Conservation (phyloP, 2,888 invertebrate species). For the Odontothrips loti region DNA sequence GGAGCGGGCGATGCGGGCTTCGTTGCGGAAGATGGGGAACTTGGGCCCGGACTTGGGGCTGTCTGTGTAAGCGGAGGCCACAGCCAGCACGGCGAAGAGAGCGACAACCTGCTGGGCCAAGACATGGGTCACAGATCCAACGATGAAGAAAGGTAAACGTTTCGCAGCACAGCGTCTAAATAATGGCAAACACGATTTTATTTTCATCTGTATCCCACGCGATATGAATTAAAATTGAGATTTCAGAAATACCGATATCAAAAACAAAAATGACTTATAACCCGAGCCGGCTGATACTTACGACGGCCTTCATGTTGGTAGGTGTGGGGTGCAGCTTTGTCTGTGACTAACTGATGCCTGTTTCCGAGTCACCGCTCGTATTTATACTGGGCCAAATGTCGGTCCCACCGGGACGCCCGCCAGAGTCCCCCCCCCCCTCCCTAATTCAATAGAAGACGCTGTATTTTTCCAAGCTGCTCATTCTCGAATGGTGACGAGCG, state of each 20-base stretch:
- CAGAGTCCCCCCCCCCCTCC: neutral
- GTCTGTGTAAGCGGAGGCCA: neutral
- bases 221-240: too few relatives aligned
- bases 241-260: too few relatives aligned
- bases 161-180: too few relatives aligned
- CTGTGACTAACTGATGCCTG: neutral
- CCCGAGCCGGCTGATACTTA: neutral
- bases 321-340: neutral
- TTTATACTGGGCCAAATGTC: neutral
- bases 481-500: neutral
- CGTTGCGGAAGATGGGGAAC: too few relatives aligned
- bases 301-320: conserved; percentile 1
- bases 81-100: neutral
- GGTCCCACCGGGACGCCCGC: too few relatives aligned
- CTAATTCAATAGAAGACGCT: too few relatives aligned
- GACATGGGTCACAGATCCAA: neutral
- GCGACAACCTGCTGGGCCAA: neutral
- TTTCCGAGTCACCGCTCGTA: neutral
- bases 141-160: neutral
- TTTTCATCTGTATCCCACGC: too few relatives aligned
- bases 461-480: neutral
- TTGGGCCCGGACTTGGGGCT: too few relatives aligned
- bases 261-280: too few relatives aligned
- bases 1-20: neutral
- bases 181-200: too few relatives aligned